Evolutionary conservation across 2,113 vertebrate species (phyloP), one percentile per base, ranked within the genome.

Genomic region (Halcyon senegalensis): DNA sequence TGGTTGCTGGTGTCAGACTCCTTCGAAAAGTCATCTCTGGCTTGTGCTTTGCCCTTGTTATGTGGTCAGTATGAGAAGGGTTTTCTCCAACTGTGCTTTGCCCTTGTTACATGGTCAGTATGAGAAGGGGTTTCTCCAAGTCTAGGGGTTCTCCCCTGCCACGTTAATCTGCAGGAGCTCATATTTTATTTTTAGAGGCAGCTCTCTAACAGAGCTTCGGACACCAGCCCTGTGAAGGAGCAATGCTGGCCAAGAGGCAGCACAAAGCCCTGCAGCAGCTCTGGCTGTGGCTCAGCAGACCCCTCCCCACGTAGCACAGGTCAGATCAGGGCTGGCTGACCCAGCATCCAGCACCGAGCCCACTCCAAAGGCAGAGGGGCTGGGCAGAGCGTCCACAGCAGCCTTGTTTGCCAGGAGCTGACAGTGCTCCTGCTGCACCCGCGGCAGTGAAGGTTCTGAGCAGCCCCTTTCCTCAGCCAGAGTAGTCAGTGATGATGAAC

Each of bases 201-300:
- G 74, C 11, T 73, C 44, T 73, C 8, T 56, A n/a, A 4, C 35
- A 58, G 78, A 19, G 3, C 41, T 31, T 75, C 60, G 28, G 44
- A 24, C 6, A 14, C 5, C 74, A 70, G 55, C 55, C 30, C 3
- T 0, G 37, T 0, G 0, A 5, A 17, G 20, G 43, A 20, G 25
- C 4, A 5, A 16, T 37, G 66, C 79, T 13, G 27, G 63, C 12
- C 27, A 27, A 50, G 79, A 43, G 63, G 35, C 89, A 58, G 68
- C 74, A 27, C 69, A 9, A 30, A 59, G 56, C 39, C 66, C 19
- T 4, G 28, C 74, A 31, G 67, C 25, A n/a, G 25, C 35, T n/a
- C 9, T 31, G 4, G 66, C 58, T 16, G 73, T 8, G 88, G 66
- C 77, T 90, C 58, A 9, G 53, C 78, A 64, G 48, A 58, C 5